Evolutionary conservation across 23 tunicate genomes (phyloP).

Genomic region (Halocynthia aurantium): DNA sequence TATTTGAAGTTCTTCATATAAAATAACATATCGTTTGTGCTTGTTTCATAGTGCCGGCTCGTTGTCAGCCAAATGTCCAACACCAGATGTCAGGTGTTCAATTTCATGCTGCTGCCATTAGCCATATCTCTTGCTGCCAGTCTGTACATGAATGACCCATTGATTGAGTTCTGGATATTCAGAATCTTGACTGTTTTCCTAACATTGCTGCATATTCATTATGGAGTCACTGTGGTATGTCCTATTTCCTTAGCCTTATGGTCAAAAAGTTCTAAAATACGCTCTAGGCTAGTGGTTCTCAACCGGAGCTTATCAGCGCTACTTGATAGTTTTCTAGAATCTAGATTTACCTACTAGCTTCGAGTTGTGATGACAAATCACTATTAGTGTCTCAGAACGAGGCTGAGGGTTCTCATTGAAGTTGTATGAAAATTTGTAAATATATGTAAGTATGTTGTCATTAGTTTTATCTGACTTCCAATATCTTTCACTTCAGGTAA

Average conservation of each 20-base stretch:
- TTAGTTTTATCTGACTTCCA: too few relatives aligned
- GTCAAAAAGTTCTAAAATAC: neutral
- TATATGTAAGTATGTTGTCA: too few relatives aligned
- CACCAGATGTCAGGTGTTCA: slow-evolving; percentile 80
- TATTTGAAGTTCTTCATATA: neutral
- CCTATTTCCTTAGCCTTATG: neutral
- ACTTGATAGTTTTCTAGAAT: too few relatives aligned
- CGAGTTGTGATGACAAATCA: too few relatives aligned
- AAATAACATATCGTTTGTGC: neutral
- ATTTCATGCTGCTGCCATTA: slow-evolving; percentile 40
- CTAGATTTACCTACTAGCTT: too few relatives aligned
- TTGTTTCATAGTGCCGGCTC: slow-evolving; percentile 64
- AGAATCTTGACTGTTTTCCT: slow-evolving; percentile 23
- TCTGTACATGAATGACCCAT: slow-evolving; percentile 31
- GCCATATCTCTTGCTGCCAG: slow-evolving; percentile 16
- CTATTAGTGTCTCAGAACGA: too few relatives aligned
- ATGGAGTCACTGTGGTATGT: slow-evolving; percentile 92
- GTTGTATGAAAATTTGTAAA: too few relatives aligned
- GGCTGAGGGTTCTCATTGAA: too few relatives aligned
- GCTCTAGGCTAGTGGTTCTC: neutral
- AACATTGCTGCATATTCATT: slow-evolving; percentile 74
- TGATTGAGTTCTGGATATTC: slow-evolving; percentile 34
- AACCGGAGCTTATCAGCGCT: too few relatives aligned
- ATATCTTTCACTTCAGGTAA: slow-evolving; percentile 32
- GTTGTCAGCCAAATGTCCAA: slow-evolving; percentile 95